phyloP scores from a whole-genome alignment of 1,140 invertebrate species.

The Drosophila pallidifrons region DNA sequence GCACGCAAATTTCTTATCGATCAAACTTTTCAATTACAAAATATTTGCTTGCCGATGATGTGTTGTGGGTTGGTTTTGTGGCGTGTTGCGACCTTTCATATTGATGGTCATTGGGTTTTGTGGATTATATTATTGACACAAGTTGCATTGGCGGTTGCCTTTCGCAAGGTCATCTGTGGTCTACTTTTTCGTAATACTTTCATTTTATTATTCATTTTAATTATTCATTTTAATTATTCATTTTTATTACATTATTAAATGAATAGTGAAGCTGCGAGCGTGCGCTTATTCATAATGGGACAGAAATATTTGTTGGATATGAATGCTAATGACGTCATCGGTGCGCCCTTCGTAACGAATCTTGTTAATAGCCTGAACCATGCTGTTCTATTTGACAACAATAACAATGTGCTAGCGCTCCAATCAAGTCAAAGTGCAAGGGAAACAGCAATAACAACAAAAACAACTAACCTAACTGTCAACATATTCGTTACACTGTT shows the following conservation, averaged over 20 bases:
- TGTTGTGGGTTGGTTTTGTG: constrained; percentile 29
- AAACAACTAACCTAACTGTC: constrained; percentile 52
- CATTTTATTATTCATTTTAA: constrained; percentile 23
- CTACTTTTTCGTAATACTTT: neutral
- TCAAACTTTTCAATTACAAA: constrained; percentile 71
- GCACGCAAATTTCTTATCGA: constrained; percentile 79
- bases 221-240: neutral
- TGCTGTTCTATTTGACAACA: constrained; percentile 26
- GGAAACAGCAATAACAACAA: constrained; percentile 28
- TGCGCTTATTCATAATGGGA: neutral
- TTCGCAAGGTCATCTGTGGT: constrained; percentile 61
- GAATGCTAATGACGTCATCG: constrained; percentile 42
- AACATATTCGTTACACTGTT: constrained; percentile 59
- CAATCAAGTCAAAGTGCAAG: constrained; percentile 69
- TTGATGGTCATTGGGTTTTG: constrained; percentile 48
- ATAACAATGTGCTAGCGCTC: constrained; percentile 31
- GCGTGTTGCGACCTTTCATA: constrained; percentile 68
- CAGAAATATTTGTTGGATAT: neutral
- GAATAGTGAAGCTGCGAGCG: neutral
- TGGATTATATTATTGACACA: constrained; percentile 47
- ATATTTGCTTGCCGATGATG: constrained; percentile 21
- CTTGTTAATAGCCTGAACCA: constrained; percentile 21
- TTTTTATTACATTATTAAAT: neutral
- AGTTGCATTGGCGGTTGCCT: constrained; percentile 52
- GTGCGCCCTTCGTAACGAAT: constrained; percentile 44